phyloP scores from a whole-genome alignment of 2,113 vertebrate genomes.

The Pteruthius melanotis region DNA sequence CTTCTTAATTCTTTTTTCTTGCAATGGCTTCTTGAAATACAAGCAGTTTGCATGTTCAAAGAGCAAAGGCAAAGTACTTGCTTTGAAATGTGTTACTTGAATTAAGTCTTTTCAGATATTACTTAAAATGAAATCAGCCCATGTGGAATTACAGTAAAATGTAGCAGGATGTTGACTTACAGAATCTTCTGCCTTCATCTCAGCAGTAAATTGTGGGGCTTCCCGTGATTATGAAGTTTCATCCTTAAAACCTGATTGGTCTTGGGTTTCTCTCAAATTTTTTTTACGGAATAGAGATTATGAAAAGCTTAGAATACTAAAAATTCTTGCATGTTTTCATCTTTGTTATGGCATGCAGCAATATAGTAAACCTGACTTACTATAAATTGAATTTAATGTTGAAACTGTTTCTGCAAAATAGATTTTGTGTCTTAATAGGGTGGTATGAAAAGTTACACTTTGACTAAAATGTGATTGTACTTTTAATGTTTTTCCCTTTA shows the following conservation, averaged over 20 bases:
- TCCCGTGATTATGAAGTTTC: neutral
- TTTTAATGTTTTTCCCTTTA: neutral
- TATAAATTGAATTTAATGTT: neutral
- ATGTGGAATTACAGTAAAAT: neutral
- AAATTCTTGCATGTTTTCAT: neutral
- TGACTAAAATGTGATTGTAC: neutral
- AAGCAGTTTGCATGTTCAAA: neutral
- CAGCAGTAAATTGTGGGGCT: neutral
- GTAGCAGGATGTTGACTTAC: neutral
- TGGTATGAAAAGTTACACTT: neutral
- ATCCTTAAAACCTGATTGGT: neutral
- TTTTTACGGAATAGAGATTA: neutral
- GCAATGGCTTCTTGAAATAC: neutral
- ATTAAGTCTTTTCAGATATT: neutral
- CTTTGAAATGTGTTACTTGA: neutral
- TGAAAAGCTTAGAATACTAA: neutral
- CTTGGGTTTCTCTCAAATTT: neutral
- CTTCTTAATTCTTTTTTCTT: neutral
- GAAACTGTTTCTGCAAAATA: neutral
- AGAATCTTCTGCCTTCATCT: neutral
- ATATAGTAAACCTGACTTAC: neutral
- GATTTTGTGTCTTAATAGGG: neutral
- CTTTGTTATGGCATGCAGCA: neutral
- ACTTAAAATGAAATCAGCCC: neutral
- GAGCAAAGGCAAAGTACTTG: neutral